phyloP scores from a whole-genome alignment of 2,888 invertebrate species.

The Pardosa pseudoannulata region DNA sequence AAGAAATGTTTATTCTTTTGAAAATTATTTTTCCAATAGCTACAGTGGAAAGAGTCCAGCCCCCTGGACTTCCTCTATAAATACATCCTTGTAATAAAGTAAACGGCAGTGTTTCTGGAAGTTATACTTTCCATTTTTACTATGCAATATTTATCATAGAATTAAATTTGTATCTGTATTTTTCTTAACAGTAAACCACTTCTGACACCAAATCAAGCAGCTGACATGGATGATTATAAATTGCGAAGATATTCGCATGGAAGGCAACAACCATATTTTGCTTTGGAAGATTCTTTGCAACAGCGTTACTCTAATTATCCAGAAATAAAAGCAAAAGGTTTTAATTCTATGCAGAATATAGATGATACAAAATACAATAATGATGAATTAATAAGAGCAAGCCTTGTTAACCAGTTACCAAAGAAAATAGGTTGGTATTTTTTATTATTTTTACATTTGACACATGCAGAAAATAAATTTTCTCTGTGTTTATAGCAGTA shows the following conservation, averaged over 20 bases:
- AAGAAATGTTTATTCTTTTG: too few relatives aligned
- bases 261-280: conserved; percentile 27
- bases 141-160: too few relatives aligned
- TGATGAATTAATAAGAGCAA: conserved; percentile 57
- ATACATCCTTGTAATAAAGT: too few relatives aligned
- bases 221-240: conserved; percentile 52
- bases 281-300: conserved; percentile 36
- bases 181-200: conserved; percentile 36
- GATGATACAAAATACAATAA: conserved; percentile 41
- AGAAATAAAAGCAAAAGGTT: conserved; percentile 27
- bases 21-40: too few relatives aligned
- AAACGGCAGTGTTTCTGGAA: too few relatives aligned
- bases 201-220: conserved; percentile 29
- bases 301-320: conserved; percentile 34
- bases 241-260: conserved; percentile 24
- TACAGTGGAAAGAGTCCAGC: too few relatives aligned
- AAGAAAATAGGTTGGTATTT: conserved; percentile 36
- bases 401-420: conserved; percentile 59
- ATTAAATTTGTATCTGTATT: too few relatives aligned
- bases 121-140: too few relatives aligned
- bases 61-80: too few relatives aligned
- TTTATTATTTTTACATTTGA: neutral
- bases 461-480: too few relatives aligned
- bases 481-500: too few relatives aligned
- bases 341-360: conserved; percentile 12